Conservation (phyloP, 2,797 vertebrate genomes). For the Helicolenus hilgendorfi region DNA sequence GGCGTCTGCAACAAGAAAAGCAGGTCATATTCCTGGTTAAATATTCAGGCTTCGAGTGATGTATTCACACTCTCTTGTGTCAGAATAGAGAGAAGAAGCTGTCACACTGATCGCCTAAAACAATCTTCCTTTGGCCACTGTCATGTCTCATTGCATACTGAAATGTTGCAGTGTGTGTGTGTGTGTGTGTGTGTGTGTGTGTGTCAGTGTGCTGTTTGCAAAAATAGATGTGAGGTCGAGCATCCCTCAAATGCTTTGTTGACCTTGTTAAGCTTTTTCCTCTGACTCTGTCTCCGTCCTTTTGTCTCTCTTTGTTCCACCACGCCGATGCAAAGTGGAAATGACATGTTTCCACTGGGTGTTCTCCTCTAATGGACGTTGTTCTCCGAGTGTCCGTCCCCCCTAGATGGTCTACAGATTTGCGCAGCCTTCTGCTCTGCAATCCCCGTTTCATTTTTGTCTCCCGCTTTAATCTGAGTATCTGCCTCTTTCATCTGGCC, state of each 20-base stretch:
- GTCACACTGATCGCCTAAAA: slow-evolving; percentile 54
- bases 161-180: slow-evolving; percentile 30
- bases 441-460: slow-evolving; percentile 8
- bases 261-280: slow-evolving; percentile 75
- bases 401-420: slow-evolving; percentile 51
- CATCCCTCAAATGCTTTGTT: slow-evolving; percentile 74
- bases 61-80: slow-evolving; percentile 34
- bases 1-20: neutral
- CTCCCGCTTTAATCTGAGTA: slow-evolving; percentile 10
- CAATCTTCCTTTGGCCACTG: slow-evolving; percentile 60
- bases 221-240: slow-evolving; percentile 61
- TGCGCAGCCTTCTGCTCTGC: slow-evolving; percentile 25
- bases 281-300: slow-evolving; percentile 43
- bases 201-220: neutral
- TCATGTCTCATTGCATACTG: slow-evolving; percentile 63
- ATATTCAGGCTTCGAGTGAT: slow-evolving; percentile 31
- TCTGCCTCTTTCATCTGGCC: slow-evolving; percentile 22
- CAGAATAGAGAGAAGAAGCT: slow-evolving; percentile 28
- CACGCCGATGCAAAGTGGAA: slow-evolving; percentile 57
- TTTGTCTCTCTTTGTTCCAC: slow-evolving; percentile 63
- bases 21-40: slow-evolving; percentile 30
- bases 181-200: no score
- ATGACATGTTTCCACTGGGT: slow-evolving; percentile 71
- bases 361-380: slow-evolving; percentile 62
- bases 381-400: neutral